Evolutionary conservation across 2,888 invertebrate genomes (phyloP).

Genomic region (Ethmia dodecea): DNA sequence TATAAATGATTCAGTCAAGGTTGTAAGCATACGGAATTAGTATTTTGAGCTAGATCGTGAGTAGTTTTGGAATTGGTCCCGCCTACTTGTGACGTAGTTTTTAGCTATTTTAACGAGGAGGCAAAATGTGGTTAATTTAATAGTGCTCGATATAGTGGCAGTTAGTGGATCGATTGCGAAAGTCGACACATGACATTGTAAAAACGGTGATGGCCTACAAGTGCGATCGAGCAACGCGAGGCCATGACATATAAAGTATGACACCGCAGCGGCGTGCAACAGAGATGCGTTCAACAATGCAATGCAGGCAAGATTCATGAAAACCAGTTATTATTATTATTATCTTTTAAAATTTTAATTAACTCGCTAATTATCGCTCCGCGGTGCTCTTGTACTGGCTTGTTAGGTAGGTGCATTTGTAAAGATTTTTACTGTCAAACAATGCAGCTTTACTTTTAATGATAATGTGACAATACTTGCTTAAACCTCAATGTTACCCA

Average conservation of each 20-base stretch:
- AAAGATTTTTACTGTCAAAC: too few relatives aligned
- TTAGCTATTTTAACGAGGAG: neutral
- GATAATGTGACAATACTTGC: too few relatives aligned
- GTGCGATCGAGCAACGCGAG: conserved; percentile 65
- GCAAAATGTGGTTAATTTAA: conserved; percentile 32
- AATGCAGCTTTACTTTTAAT: too few relatives aligned
- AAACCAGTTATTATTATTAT: conserved; percentile 22
- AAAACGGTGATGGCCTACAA: conserved; percentile 70
- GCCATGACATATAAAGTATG: conserved; percentile 17
- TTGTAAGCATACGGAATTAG: neutral
- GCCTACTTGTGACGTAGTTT: neutral
- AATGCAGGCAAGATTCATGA: conserved; percentile 36
- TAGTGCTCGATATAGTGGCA: conserved; percentile 40
- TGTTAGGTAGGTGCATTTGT: too few relatives aligned
- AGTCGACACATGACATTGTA: conserved; percentile 73
- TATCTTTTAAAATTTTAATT: too few relatives aligned
- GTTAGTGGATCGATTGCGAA: conserved; percentile 59
- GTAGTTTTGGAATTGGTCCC: conserved; percentile 1
- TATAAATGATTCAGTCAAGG: neutral
- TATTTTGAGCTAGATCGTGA: conserved; percentile 1
- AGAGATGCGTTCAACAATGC: conserved; percentile 50
- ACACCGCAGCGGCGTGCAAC: conserved; percentile 9
- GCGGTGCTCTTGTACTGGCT: too few relatives aligned
- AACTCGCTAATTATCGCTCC: conserved; percentile 7
- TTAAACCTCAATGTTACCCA: too few relatives aligned